Conservation (phyloP, 1,140 invertebrate genomes). For the Ruditapes philippinarum region DNA sequence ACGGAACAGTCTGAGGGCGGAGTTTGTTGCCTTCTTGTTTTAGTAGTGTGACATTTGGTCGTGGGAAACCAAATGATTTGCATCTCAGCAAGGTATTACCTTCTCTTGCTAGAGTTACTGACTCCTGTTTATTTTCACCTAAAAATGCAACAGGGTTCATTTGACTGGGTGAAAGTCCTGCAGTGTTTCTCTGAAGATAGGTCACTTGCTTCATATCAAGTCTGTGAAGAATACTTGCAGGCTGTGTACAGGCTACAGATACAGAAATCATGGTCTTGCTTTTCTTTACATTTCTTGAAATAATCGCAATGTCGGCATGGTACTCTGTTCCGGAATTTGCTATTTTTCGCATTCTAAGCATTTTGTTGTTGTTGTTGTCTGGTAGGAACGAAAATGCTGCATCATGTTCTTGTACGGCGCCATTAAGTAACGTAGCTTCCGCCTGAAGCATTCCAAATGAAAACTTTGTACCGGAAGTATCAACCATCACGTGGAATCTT, state of each 20-base stretch:
- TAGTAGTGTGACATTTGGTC: background rate
- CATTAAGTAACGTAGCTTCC: slow-evolving; percentile 4
- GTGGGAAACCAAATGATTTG: background rate
- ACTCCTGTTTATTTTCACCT: background rate
- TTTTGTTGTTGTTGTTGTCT: background rate
- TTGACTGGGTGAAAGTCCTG: background rate
- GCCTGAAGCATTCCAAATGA: slow-evolving; percentile 44
- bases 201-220: slow-evolving; percentile 9
- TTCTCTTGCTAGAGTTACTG: background rate
- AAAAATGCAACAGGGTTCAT: background rate
- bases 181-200: background rate
- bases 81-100: slow-evolving; percentile 8
- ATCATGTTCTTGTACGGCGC: background rate
- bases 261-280: slow-evolving; percentile 14
- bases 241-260: slow-evolving; percentile 7
- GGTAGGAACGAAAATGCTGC: slow-evolving; percentile 45
- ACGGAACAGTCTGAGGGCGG: background rate
- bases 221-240: background rate
- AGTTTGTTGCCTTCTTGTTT: background rate
- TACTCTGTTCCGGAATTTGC: background rate
- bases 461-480: slow-evolving; percentile 35
- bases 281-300: background rate
- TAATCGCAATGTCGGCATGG: background rate
- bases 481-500: slow-evolving; percentile 25
- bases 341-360: background rate